Evolutionary conservation across 2,888 invertebrate genomes (phyloP), one percentile per base, ranked within the genome.

Genomic region (Eudasyphora cyanicolor): DNA sequence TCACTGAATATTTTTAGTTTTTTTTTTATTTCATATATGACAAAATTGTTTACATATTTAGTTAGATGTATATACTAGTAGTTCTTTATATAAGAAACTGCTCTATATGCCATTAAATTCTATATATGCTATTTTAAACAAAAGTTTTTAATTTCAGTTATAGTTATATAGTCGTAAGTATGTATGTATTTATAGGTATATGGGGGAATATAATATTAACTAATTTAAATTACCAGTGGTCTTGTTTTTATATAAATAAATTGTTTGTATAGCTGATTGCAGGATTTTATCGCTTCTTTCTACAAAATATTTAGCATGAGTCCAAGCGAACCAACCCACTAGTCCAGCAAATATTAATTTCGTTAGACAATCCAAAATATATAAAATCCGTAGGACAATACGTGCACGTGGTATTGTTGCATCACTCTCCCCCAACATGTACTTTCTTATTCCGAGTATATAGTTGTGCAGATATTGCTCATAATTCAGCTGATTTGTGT

Each of bases 391-490:
- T 5, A 91, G 82, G 0, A 90, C 79, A 35, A 86, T 88, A 87
- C 93, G 93, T 0, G 97, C 96, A 57, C 95, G 93, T 0, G 97
- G 96, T 24, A 98, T 89, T 0, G 96, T 96, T 10, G 95, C 93
- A 0, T 95, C 95, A 87, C 96, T 95, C 87, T 98, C 98, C 85
- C 97, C 97, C 78, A 97, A 93, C 88, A 97, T 96, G 90, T 94
- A 98, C 86, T 95, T 95, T 17, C 98, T 94, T n/a, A 96, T 95
- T 0, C 98, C 98, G 85, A 96, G 93, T 35, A 98, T 94, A 88
- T 97, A 97, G 89, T 92, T 93, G 86, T 93, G 93, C 85, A 96
- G 90, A 89, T 95, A 97, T 0, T 93, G 90, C 75, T 95, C 93
- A 94, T 95, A 95, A 86, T 94, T 91, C 1, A 95, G 87, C 86